These are phyloP conservation scores for Lysiphlebus fabarum DNA, from an alignment of 1,140 invertebrate species.

Conservation along the genomic window DNA sequence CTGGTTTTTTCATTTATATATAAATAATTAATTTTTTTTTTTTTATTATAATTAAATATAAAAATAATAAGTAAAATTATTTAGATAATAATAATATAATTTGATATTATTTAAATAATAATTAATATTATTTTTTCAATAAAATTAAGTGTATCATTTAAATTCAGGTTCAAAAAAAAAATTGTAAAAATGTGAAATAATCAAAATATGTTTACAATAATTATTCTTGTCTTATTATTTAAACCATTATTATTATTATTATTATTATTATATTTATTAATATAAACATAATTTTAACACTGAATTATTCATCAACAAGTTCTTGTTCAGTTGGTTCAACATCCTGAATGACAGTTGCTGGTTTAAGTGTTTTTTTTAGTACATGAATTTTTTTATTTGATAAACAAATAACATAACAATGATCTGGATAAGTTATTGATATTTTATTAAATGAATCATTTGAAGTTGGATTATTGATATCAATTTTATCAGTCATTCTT, in stretches of 20 bases:
- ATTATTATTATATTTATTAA: too few species aligned
- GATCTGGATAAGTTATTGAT: slow-evolving; percentile 74
- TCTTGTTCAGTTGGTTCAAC: not conserved
- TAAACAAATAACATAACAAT: slow-evolving; percentile 80
- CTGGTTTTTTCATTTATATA: not conserved
- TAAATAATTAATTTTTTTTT: not conserved
- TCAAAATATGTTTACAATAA: too few species aligned
- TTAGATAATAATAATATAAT: too few species aligned
- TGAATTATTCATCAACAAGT: slow-evolving; percentile 9
- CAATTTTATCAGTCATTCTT: slow-evolving; percentile 58
- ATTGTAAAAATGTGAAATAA: too few species aligned
- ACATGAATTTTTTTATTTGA: slow-evolving; percentile 83
- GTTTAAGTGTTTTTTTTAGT: slow-evolving; percentile 60
- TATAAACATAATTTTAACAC: too few species aligned
- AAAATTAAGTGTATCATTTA: too few species aligned
- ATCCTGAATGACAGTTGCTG: not conserved
- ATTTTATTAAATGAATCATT: slow-evolving; percentile 75
- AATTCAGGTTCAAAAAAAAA: too few species aligned
- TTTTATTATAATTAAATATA: not conserved
- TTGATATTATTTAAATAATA: too few species aligned
- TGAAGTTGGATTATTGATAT: slow-evolving; percentile 62
- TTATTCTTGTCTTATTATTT: too few species aligned
- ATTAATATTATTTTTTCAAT: too few species aligned
- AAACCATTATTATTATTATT: too few species aligned
- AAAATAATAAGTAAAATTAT: too few species aligned